These are phyloP conservation scores for Abrostola triplasia DNA, from an alignment of 2,888 invertebrate genomes.

Conservation along the genomic window DNA sequence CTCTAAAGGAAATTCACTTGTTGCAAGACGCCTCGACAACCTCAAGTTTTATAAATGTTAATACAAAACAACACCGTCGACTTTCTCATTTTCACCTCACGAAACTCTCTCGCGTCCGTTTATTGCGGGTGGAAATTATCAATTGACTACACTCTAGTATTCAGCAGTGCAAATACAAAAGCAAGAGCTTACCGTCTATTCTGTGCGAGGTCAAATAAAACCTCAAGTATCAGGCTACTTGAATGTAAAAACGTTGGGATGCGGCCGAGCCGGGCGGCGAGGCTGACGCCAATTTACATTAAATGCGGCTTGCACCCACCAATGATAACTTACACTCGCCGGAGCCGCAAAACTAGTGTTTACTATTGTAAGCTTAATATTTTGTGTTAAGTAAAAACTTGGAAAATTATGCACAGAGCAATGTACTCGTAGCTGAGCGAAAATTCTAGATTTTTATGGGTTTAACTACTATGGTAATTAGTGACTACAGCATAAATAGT, in stretches of 20 bases:
- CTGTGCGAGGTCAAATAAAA: constrained; percentile 77
- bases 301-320: constrained; percentile 81
- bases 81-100: constrained; percentile 71
- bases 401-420: constrained; percentile 52
- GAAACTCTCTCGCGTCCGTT: constrained; percentile 67
- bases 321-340: constrained; percentile 80
- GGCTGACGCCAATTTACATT: constrained; percentile 84
- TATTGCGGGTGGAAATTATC: constrained; percentile 71
- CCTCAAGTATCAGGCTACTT: constrained; percentile 82
- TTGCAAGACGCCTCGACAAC: constrained; percentile 63
- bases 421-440: constrained; percentile 41
- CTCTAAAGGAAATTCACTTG: constrained; percentile 68
- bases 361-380: constrained; percentile 61
- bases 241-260: constrained; percentile 83
- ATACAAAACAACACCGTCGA: constrained; percentile 66
- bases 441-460: constrained; percentile 17
- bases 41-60: constrained; percentile 68
- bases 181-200: constrained; percentile 76
- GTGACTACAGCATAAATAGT: background rate
- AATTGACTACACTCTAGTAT: constrained; percentile 76
- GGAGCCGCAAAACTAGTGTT: constrained; percentile 66
- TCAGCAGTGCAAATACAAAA: constrained; percentile 78
- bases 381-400: constrained; percentile 56
- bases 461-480: constrained; percentile 14
- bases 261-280: constrained; percentile 70